phyloP scores from a whole-genome alignment of 2,888 invertebrate genomes.

The Xanthostigma xanthostigma region DNA sequence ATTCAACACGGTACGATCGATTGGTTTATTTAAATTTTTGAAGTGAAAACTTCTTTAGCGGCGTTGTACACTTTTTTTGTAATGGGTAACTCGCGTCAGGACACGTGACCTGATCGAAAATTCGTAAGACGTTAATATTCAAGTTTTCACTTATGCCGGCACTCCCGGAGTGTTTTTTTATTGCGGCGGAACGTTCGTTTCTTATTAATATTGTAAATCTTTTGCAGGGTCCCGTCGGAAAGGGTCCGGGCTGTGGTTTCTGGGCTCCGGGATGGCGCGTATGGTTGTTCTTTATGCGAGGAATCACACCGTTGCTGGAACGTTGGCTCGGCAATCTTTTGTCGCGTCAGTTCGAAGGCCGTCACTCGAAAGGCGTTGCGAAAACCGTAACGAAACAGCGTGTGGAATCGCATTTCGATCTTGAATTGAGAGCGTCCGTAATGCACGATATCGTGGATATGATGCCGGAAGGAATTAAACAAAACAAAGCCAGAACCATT shows the following conservation, averaged over 20 bases:
- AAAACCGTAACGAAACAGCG: conserved; percentile 99
- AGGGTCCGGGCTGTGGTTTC: conserved; percentile 96
- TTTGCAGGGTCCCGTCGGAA: conserved; percentile 83
- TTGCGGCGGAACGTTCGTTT: too few species aligned
- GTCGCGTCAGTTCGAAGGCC: conserved; percentile 96
- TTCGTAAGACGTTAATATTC: too few species aligned
- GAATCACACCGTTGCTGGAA: conserved; percentile 94
- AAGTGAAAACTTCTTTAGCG: too few species aligned
- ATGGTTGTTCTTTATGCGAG: conserved; percentile 99
- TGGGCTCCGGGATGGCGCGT: conserved; percentile 99
- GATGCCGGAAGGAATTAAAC: conserved; percentile 99
- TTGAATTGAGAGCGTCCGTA: conserved; percentile 92
- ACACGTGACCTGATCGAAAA: too few species aligned
- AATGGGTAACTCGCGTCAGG: too few species aligned
- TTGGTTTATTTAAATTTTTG: too few species aligned
- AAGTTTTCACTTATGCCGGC: too few species aligned
- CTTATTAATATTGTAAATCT: not conserved
- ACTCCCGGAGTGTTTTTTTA: too few species aligned
- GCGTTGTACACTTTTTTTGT: too few species aligned
- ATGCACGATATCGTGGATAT: conserved; percentile 99
- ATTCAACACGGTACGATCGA: conserved; percentile 77
- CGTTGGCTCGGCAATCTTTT: conserved; percentile 98
- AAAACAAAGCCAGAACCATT: conserved; percentile 98
- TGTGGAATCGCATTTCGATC: conserved; percentile 98
- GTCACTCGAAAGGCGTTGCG: conserved; percentile 98